Conservation (phyloP, 2,888 invertebrate genomes). For the Helicoverpa assulta region DNA sequence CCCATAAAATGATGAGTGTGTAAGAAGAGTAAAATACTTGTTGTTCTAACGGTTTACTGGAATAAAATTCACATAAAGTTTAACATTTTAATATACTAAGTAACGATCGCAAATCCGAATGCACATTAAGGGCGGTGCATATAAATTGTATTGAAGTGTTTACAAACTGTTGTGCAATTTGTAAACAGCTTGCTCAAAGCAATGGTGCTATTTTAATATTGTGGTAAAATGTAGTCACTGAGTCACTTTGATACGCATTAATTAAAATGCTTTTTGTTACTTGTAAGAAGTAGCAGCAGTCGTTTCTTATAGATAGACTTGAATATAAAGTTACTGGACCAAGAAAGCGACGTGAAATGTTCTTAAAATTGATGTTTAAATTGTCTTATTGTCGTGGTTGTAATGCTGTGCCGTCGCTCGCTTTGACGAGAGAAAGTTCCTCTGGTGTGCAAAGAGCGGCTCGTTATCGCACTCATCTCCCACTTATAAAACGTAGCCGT, state of each 20-base stretch:
- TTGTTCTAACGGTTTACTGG: conserved; percentile 6
- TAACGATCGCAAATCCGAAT: conserved; percentile 29
- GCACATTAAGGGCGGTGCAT: conserved; percentile 28
- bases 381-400: conserved; percentile 53
- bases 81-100: conserved; percentile 35
- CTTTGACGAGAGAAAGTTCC: conserved; percentile 55
- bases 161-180: conserved; percentile 34
- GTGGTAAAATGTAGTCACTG: conserved; percentile 28
- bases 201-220: conserved; percentile 26
- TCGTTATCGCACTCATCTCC: conserved; percentile 47
- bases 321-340: conserved; percentile 20
- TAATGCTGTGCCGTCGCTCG: conserved; percentile 33
- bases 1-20: too few species aligned
- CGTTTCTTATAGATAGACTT: conserved; percentile 8
- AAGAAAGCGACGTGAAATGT: conserved; percentile 37
- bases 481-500: conserved; percentile 35
- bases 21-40: background rate
- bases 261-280: conserved; percentile 31
- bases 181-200: conserved; percentile 45
- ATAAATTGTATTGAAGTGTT: conserved; percentile 40
- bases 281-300: conserved; percentile 17
- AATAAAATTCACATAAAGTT: conserved; percentile 38
- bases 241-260: conserved; percentile 34
- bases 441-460: conserved; percentile 35
- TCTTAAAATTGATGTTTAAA: conserved; percentile 45